Evolutionary conservation across 1,140 invertebrate species (phyloP).

Genomic region (Conus ventricosus): DNA sequence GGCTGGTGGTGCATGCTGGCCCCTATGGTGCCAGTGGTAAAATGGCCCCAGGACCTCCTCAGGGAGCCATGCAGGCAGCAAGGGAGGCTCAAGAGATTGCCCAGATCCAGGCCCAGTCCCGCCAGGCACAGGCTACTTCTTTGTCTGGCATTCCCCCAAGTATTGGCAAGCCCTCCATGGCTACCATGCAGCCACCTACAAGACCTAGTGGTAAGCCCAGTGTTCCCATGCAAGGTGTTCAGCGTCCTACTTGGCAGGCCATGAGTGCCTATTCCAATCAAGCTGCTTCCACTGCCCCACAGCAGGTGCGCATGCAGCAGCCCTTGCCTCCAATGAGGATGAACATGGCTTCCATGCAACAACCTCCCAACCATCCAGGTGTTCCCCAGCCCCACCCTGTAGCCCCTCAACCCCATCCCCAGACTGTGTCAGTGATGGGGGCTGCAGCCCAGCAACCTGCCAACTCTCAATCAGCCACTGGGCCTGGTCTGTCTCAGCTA

Average conservation of each 20-base stretch:
- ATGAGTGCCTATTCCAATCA: constrained; percentile 36
- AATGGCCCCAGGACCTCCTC: constrained; percentile 83
- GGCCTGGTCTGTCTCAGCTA: constrained; percentile 85
- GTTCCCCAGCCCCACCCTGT: constrained; percentile 44
- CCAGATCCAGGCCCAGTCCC: constrained; percentile 71
- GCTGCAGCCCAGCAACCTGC: constrained; percentile 43
- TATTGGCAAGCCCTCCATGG: constrained; percentile 49
- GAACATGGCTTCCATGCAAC: constrained; percentile 41
- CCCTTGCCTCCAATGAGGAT: constrained; percentile 46
- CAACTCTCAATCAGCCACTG: constrained; percentile 65
- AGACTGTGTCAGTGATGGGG: constrained; percentile 42
- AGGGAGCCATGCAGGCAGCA: constrained; percentile 89
- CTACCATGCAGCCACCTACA: constrained; percentile 52
- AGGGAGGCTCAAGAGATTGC: constrained; percentile 95
- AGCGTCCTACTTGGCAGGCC: constrained; percentile 35
- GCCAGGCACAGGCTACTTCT: constrained; percentile 42
- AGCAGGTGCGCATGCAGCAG: constrained; percentile 39
- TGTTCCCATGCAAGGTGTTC: constrained; percentile 41
- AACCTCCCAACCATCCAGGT: constrained; percentile 39
- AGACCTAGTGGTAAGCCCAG: constrained; percentile 37
- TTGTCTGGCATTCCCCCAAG: constrained; percentile 36
- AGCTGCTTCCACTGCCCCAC: constrained; percentile 40
- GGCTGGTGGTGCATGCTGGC: constrained; percentile 70
- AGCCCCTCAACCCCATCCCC: constrained; percentile 54
- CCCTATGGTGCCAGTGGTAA: constrained; percentile 56